Evolutionary conservation across 2,113 vertebrate species (phyloP), one percentile per base, ranked within the genome.

Genomic region (Sclerurus mexicanus): DNA sequence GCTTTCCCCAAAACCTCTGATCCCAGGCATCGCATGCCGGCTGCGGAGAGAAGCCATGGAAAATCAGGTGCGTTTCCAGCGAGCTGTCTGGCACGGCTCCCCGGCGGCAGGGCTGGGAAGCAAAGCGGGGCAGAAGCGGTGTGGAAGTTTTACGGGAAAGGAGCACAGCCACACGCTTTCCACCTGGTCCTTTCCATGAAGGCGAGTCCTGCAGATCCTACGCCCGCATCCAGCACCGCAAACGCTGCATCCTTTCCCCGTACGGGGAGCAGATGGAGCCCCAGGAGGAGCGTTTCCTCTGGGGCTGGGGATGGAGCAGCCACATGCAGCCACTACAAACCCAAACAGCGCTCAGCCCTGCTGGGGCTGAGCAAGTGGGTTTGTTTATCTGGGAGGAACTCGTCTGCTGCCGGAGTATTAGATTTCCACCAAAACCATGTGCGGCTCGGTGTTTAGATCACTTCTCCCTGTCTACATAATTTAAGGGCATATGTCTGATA

Each of bases 331-430:
- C 96, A 1, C 92, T 77, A 39, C 87, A 62, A 96, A 96, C 88
- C 85, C 87, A 87, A 95, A 88, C 85, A 95, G 59, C 81, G 20
- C 87, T 81, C 17, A 91, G 95, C 77, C 55, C 56, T 83, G 95
- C 94, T 63, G 90, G 67, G 93, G 93, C 89, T 97, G 94, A 93
- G 95, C 80, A 33, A 95, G 91, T 24, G 91, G 88, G 90, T 96
- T 96, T 96, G 94, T 97, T 97, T 97, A 85, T 95, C 94, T 88
- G 92, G 49, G 90, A 97, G 83, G 83, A 93, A 96, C 87, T 96
- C 96, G 31, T 88, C 95, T 73, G 93, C 92, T 90, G 87, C 84
- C 60, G 53, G 85, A 89, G 95, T 94, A 88, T 97, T 73, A 39
- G 56, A 59, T 96, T 97, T 95, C 96, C 91, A 95, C 85, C 90